These are phyloP conservation scores for Xerus rutilus DNA, from an alignment of 2,797 vertebrate genomes.

Conservation along the genomic window DNA sequence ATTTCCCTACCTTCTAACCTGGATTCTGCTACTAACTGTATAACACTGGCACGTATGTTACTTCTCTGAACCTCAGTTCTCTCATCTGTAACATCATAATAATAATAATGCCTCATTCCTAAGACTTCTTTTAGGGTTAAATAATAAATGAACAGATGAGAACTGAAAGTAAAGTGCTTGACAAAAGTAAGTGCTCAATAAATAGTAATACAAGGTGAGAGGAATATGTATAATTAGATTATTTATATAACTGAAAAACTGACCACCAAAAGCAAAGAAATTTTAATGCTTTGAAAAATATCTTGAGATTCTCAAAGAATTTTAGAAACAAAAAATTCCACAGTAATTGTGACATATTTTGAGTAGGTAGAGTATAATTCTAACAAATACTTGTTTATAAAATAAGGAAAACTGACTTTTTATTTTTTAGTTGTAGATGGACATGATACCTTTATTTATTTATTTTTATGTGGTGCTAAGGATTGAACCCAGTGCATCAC, in stretches of 20 bases:
- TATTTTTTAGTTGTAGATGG: too few species aligned
- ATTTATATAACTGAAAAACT: neutral
- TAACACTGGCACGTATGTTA: neutral
- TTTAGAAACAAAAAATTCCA: slow-evolving; percentile 32
- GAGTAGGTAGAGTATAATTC: neutral
- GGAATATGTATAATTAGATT: neutral
- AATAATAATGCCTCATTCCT: neutral
- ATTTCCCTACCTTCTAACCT: neutral
- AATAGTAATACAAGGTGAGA: neutral
- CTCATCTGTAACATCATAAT: neutral
- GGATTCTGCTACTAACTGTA: neutral
- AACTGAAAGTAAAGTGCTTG: neutral
- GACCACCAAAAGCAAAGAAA: neutral
- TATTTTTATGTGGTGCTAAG: too few species aligned
- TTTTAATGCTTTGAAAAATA: neutral
- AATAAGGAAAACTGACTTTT: neutral
- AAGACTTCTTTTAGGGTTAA: neutral
- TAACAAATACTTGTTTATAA: neutral
- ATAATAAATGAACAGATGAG: neutral
- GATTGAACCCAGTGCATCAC: too few species aligned
- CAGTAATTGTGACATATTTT: neutral
- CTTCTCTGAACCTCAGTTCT: neutral
- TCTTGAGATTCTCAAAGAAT: neutral
- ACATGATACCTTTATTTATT: too few species aligned
- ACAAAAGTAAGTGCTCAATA: neutral